Base-by-base conservation (phyloP, 2,797 vertebrate species). In the Aulostomus chinensis region DNA sequence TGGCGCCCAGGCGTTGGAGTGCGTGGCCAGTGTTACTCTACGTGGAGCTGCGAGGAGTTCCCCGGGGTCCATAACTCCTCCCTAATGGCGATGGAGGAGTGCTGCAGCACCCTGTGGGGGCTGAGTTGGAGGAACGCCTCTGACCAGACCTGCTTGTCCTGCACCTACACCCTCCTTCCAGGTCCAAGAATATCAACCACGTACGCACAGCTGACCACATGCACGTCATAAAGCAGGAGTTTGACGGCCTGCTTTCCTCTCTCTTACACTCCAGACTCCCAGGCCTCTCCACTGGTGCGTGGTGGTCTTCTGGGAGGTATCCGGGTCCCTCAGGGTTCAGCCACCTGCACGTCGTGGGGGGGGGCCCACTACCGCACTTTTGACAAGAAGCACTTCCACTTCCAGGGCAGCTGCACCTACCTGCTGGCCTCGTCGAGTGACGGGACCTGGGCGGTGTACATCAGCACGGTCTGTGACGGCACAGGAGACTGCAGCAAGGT, bases 321-420 rank as follows among this genome's bases (percentile, higher is more conserved):
- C 58, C 25, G 73, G 55, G 53, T 45, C 32, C 84, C 46, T 32
- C 88, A 73, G 40, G 83, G 81, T 14, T 89, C 83, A 0, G 91
- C 91, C 60, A 88, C 90, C 9, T 97, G 96, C 40, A 53, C 88
- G 73, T 79, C 91, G 37, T 97, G 95, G 95, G 93, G 92, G 0
- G 89, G 94, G 9, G 85, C 90, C 7, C 93, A 93, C 38, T 95
- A 91, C 67, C 92, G 89, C 30, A 92, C 89, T 33, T 98, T 97
- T 16, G 95, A 97, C 0, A 88, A 91, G 21, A 89, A 66, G 29
- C 95, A 97, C 81, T 96, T 94, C 55, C 86, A 89, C 77, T 93
- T 96, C 75, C 67, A 86, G 36, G 93, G 95, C 9, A 73, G n/a
- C 58, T 98, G 96, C 69, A 84, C 86, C 1, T 96, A 97, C 61